A percentile compares a stretch with the other conserved stretches of the same genome.
phyloP scores from a whole-genome alignment of 2,113 vertebrate species.

The Rattus norvegicus region DNA sequence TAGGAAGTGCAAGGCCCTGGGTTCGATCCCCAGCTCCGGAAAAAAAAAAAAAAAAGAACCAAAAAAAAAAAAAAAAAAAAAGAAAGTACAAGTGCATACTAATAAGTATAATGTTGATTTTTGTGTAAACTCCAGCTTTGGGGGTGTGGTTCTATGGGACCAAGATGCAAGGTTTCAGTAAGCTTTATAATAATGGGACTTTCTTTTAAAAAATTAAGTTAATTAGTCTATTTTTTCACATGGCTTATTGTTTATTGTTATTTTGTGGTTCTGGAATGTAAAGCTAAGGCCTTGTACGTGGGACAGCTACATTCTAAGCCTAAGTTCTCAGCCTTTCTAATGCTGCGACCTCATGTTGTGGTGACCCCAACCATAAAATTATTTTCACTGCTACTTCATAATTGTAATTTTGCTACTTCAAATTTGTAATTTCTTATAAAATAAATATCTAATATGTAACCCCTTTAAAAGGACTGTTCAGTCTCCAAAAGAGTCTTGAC shows the following conservation, averaged over 20 bases:
- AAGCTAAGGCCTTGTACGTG: background rate
- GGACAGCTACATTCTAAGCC: background rate
- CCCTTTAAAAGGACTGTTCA: background rate
- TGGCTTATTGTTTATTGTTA: background rate
- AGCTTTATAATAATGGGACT: constrained; percentile 52
- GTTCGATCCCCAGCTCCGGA: too few relatives aligned
- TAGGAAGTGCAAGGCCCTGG: too few relatives aligned
- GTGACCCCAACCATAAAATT: background rate
- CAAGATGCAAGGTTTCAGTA: background rate
- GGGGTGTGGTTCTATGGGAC: background rate
- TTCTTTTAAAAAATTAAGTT: constrained; percentile 27
- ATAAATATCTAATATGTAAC: background rate
- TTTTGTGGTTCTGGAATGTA: background rate
- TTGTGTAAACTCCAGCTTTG: constrained; percentile 53
- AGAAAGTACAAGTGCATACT: constrained; percentile 8
- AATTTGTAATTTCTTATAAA: background rate
- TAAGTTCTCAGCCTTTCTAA: background rate
- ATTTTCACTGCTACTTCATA: background rate
- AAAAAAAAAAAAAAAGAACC: too few relatives aligned
- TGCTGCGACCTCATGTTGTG: background rate
- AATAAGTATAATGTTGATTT: constrained; percentile 59
- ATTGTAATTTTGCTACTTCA: background rate
- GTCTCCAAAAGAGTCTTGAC: background rate
- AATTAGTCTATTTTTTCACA: background rate
- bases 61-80: too few relatives aligned